Evolutionary conservation across 2,797 vertebrate species (phyloP), one percentile per base, ranked within the genome.

Genomic region (Parauchenoglanis punctatus): DNA sequence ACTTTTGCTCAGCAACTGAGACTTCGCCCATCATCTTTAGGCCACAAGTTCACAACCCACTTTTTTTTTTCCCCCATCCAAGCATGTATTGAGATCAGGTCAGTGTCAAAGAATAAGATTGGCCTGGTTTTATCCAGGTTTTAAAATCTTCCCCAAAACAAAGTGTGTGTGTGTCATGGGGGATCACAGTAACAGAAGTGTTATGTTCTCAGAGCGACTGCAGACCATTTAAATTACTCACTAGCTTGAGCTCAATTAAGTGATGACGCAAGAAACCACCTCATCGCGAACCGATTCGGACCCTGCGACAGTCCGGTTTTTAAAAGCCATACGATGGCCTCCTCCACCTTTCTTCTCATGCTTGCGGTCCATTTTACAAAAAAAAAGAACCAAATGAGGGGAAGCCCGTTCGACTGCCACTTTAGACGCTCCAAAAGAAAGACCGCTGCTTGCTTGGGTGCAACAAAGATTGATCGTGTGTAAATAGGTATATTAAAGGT

Each of bases 1-100:
- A 95, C 94, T 98, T 94, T 97, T 99, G 92, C 97, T 99, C 93
- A 99, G 97, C 96, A 99, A 99, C 97, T 99, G 96, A 99, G 93
- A 77, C 91, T 92, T 92, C 91, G 91, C 91, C 93, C 92, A 92
- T 95, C 95, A 92, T 94, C 94, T 94, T 92, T 85, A 84, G 87
- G 46, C 88, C 90, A 91, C 92, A 93, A 95, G 94, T 96, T 94
- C 95, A 94, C 94, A 96, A 95, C 93, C 95, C 95, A 94, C 93
- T 84, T 87, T 88, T 46, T 18, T 5, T 88, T 6, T 15, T 13
- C 4, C 28, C 20, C 81, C 78, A 81, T 81, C 56, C 40, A 61
- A 61, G 78, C 78, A 81, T 61, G 78, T 81, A 44, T 44, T 44
- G 58, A 61, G 77, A 84, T 72, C 49, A 44, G 52, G 67, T 84